Percentiles rank a stretch among this genome's conserved stretches.
Conservation (phyloP, 2,888 invertebrate species). For the Opisthograptis luteolata region DNA sequence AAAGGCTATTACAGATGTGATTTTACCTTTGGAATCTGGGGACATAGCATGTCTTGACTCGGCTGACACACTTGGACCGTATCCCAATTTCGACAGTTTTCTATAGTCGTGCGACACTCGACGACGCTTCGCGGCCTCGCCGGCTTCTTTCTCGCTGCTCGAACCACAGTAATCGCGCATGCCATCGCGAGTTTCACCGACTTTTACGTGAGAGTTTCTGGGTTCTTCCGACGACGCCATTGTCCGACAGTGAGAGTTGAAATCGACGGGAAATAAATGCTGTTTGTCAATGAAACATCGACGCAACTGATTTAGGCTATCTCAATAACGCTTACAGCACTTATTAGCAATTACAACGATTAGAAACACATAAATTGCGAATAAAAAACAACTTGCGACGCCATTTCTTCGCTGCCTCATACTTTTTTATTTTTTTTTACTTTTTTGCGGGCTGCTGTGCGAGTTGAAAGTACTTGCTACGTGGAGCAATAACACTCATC, state of each 20-base stretch:
- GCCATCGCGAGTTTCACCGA: constrained; percentile 70
- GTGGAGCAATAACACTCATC: constrained; percentile 27
- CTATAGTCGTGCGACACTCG: constrained; percentile 74
- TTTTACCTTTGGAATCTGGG: constrained; percentile 71
- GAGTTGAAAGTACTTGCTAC: constrained; percentile 49
- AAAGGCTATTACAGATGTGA: constrained; percentile 7
- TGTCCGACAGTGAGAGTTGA: constrained; percentile 67
- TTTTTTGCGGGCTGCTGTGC: too few species aligned
- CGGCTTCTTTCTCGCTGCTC: constrained; percentile 67
- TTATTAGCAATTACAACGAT: constrained; percentile 53
- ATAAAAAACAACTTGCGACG: constrained; percentile 83
- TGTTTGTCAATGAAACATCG: constrained; percentile 66
- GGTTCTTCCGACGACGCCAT: constrained; percentile 81
- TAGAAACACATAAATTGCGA: constrained; percentile 72
- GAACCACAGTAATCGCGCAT: constrained; percentile 59
- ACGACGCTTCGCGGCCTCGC: constrained; percentile 73
- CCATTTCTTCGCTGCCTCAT: constrained; percentile 70
- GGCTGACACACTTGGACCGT: constrained; percentile 77
- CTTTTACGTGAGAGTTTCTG: constrained; percentile 76
- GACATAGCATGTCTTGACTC: constrained; percentile 62
- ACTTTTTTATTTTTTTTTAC: constrained; percentile 52
- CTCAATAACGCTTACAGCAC: constrained; percentile 51
- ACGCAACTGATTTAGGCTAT: constrained; percentile 51
- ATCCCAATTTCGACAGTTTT: constrained; percentile 78
- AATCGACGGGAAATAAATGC: constrained; percentile 60